Conservation (phyloP, 2,113 vertebrate species). For the Empidonax traillii region DNA sequence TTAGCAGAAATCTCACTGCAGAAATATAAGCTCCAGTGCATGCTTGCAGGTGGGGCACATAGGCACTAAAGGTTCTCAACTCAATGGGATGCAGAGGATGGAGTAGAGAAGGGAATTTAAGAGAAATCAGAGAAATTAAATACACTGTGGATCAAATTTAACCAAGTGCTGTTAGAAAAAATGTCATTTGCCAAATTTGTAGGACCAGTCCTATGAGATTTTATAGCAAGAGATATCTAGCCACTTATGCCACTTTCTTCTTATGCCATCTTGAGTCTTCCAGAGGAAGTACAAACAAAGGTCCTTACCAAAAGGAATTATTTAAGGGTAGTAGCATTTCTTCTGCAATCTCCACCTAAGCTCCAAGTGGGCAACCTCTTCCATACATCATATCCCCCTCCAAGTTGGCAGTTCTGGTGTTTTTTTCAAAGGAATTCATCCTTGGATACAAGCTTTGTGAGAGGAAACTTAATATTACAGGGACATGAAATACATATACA, state of each 20-base stretch:
- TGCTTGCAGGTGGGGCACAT: accelerated
- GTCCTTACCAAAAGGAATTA: not conserved
- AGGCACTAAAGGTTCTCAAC: not conserved
- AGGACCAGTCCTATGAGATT: not conserved
- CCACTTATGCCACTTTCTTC: not conserved
- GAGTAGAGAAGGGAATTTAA: not conserved
- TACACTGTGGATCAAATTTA: not conserved
- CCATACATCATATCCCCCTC: not conserved
- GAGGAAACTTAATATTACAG: not conserved
- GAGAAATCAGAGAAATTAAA: not conserved
- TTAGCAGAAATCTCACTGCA: not conserved
- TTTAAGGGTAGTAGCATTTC: not conserved
- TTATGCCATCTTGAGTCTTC: not conserved
- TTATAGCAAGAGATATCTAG: not conserved
- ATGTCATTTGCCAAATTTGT: not conserved
- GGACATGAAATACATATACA: not conserved
- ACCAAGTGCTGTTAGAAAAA: not conserved
- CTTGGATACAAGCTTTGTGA: not conserved
- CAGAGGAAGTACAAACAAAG: not conserved
- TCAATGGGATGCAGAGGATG: not conserved
- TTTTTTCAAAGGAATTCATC: not conserved
- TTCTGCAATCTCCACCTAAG: not conserved
- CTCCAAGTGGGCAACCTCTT: not conserved
- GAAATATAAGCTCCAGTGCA: accelerated
- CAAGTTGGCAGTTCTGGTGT: not conserved